Evolutionary conservation across 2,113 vertebrate genomes (phyloP).

Genomic region (Elgaria multicarinata): DNA sequence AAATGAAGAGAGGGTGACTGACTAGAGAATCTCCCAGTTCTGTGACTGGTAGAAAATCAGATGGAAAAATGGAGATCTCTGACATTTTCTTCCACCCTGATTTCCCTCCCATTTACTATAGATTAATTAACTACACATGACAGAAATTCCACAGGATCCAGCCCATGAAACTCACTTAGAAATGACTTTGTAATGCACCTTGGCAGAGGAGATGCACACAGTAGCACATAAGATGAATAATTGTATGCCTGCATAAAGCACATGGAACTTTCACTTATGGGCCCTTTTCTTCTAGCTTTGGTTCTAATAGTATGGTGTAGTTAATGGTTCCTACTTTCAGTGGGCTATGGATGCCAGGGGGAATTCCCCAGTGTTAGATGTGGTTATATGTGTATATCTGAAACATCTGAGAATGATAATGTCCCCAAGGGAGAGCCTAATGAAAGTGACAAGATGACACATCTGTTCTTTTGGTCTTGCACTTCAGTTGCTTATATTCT

Average conservation of each 20-base stretch:
- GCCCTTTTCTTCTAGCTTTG: conserved; percentile 11
- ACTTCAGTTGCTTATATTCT: conserved; percentile 40
- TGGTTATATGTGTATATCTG: conserved; percentile 45
- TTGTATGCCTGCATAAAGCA: not conserved
- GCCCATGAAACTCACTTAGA: conserved; percentile 30
- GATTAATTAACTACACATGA: conserved; percentile 9
- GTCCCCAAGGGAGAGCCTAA: conserved; percentile 46
- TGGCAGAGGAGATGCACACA: not conserved
- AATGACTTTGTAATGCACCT: conserved; percentile 18
- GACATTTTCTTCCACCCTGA: not conserved
- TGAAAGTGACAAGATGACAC: conserved; percentile 50
- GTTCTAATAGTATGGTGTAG: not conserved
- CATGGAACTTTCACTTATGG: fast-evolving
- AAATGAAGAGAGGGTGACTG: conserved; percentile 23
- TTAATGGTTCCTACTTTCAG: conserved; percentile 38
- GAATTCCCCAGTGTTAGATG: conserved; percentile 34
- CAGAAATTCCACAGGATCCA: conserved; percentile 34
- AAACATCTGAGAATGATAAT: conserved; percentile 60
- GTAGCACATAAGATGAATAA: fast-evolving
- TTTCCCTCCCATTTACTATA: not conserved
- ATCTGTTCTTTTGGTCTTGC: conserved; percentile 45
- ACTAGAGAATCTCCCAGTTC: not conserved
- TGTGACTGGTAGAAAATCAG: not conserved
- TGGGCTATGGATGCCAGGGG: conserved; percentile 36
- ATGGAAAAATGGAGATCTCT: not conserved